phyloP scores from a whole-genome alignment of 2,797 vertebrate species.

The Sternotherus odoratus region DNA sequence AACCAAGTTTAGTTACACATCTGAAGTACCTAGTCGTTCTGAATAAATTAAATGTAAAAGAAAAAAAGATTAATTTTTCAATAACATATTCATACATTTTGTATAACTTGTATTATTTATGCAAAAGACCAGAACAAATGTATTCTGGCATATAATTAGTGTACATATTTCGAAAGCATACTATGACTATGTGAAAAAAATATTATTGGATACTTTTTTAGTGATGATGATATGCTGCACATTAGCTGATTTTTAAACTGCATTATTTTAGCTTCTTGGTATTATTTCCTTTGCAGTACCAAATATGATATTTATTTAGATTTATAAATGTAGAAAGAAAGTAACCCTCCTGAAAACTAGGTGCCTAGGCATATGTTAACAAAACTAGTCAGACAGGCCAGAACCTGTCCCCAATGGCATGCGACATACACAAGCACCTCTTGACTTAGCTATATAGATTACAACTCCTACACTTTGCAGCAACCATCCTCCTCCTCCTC shows the following conservation, averaged over 20 bases:
- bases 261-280: neutral
- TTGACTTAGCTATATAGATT: neutral
- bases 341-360: neutral
- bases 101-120: constrained; percentile 17
- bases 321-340: neutral
- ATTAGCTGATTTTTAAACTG: neutral
- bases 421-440: neutral
- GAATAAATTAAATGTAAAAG: constrained; percentile 38
- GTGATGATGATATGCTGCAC: neutral
- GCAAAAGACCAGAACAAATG: neutral
- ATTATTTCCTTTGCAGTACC: neutral
- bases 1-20: constrained; percentile 5
- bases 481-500: rapidly evolving
- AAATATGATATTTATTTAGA: neutral
- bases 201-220: neutral
- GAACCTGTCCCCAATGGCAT: neutral
- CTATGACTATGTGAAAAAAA: neutral
- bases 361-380: neutral
- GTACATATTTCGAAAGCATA: neutral
- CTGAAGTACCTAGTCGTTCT: constrained; percentile 33
- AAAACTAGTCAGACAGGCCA: neutral
- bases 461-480: neutral
- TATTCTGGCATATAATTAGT: neutral
- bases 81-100: neutral
- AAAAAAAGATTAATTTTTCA: constrained; percentile 3